Conservation (phyloP, 2,113 vertebrate genomes). For the Noturus placidus region DNA sequence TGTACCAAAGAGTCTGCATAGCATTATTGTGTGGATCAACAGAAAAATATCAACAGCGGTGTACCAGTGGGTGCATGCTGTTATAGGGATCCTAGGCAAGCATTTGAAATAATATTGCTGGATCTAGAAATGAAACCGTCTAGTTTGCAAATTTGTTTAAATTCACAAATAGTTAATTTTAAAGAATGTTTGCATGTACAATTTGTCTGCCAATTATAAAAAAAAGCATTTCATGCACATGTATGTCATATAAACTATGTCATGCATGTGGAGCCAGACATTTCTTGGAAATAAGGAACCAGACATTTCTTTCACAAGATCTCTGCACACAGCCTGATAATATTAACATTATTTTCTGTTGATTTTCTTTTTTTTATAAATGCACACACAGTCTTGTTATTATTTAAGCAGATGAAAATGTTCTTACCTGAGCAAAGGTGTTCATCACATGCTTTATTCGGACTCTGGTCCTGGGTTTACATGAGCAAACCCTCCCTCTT, state of each 20-base stretch:
- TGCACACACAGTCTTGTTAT: neutral
- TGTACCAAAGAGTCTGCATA: conserved; percentile 55
- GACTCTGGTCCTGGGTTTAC: conserved; percentile 31
- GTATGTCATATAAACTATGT: neutral
- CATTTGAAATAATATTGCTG: neutral
- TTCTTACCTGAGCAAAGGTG: conserved; percentile 45
- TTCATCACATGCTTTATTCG: conserved; percentile 16
- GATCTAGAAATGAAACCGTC: neutral
- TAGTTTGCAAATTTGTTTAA: neutral
- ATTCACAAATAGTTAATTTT: neutral
- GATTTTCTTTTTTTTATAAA: neutral
- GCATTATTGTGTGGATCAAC: conserved; percentile 29
- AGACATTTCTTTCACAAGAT: neutral
- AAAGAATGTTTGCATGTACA: neutral
- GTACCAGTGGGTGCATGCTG: neutral
- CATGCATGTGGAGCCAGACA: neutral
- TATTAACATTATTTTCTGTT: neutral
- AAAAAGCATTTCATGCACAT: neutral
- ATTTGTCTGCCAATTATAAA: neutral
- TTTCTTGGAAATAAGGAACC: neutral
- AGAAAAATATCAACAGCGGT: conserved; percentile 22
- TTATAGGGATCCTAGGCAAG: neutral
- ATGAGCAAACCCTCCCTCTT: conserved; percentile 19
- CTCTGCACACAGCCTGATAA: neutral
- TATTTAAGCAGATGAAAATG: conserved; percentile 6